Evolutionary conservation across 2,113 vertebrate genomes (phyloP), one percentile per base, ranked within the genome.

Genomic region (Hydropotes inermis): DNA sequence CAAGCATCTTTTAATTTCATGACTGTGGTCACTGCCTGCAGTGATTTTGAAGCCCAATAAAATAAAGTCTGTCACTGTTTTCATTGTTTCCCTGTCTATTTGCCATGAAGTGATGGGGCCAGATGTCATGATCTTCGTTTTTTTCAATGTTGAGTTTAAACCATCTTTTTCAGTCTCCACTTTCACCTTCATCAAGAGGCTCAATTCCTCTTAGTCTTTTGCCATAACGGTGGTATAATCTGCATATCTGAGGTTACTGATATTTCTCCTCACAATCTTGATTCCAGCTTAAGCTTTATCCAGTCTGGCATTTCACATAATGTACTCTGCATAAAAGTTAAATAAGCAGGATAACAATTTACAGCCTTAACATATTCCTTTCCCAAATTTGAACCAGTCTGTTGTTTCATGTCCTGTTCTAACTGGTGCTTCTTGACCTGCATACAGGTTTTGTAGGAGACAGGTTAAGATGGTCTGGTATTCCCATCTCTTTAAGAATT

Each of bases 1-100:
- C 17, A 70, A 70, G n/a, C 9, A 0, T 36, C 64, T 70, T 67
- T 70, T 36, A 70, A 70, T 70, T 36, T 70, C 9, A 36, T 36
- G n/a, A 19, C 64, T 21, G 17, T 21, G 9, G 9, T 36, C 64
- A 70, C n/a, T 11, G 4, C 36, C 17, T 0, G 0, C 17, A 70
- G 64, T 70, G 64, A 70, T 70, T 70, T 36, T 70, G 64, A 17
- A 36, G n/a, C n/a, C 8, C n/a, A 70, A 1, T 0, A 36, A 70
- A 21, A 36, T 70, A 21, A 67, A 67, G 4, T 36, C 64, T 70
- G 64, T 70, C n/a, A 21, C n/a, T 70, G 17, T 70, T 70, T 70
- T 36, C 64, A 6, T 11, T 70, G 64, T 36, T 70, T 70, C n/a
- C n/a, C 17, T 70, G n/a, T 70, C 33, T 67, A 67, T n/a, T 70